phyloP scores from a whole-genome alignment of 2,113 vertebrate genomes.

The Triplophysa tibetana region DNA sequence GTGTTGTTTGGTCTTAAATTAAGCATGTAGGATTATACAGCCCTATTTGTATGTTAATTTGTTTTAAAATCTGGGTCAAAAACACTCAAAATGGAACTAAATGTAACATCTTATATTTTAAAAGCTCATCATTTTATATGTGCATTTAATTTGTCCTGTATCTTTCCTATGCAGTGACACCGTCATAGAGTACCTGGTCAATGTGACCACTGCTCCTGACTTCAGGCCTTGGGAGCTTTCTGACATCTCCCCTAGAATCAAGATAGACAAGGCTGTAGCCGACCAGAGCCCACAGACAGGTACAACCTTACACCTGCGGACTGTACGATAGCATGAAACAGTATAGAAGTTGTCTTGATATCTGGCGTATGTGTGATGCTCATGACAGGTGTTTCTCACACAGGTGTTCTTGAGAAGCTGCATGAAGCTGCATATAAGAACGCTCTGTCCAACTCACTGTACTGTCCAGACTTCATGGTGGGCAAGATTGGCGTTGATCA shows the following conservation, averaged over 20 bases:
- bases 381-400: not conserved
- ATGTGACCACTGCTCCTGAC: conserved; percentile 88
- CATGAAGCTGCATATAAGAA: conserved; percentile 75
- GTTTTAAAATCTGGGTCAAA: not conserved
- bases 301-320: conserved; percentile 52
- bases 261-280: conserved; percentile 82
- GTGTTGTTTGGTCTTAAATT: no score
- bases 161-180: conserved; percentile 72
- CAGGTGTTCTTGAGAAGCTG: conserved; percentile 88
- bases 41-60: no score
- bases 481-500: conserved; percentile 58
- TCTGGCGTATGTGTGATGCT: not conserved
- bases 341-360: not conserved
- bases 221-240: conserved; percentile 89
- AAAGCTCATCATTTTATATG: no score
- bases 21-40: no score
- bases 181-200: conserved; percentile 86
- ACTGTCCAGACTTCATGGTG: conserved; percentile 85
- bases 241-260: conserved; percentile 77
- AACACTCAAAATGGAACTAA: no score
- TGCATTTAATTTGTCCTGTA: not conserved
- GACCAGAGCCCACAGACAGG: conserved; percentile 84
- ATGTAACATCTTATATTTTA: no score
- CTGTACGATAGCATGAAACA: no score
- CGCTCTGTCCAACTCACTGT: conserved; percentile 84